Conservation (phyloP, 1,140 invertebrate genomes). For the Achroia grisella region DNA sequence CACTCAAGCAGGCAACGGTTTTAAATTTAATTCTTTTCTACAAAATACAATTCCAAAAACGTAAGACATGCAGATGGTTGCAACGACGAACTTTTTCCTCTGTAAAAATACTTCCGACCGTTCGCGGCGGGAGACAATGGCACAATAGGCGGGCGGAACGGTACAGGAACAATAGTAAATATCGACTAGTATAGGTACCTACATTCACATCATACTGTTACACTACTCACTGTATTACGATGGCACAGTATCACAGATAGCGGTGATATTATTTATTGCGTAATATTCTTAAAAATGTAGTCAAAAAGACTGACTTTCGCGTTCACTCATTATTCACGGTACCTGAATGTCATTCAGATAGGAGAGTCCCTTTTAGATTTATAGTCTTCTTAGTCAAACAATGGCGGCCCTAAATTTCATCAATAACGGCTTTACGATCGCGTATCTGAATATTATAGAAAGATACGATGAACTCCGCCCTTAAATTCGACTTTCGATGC, state of each 20-base stretch:
- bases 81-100: conserved; percentile 1
- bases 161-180: background rate
- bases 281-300: too few species aligned
- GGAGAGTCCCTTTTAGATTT: background rate
- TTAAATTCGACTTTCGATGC: conserved; percentile 1
- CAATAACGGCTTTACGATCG: conserved; percentile 4
- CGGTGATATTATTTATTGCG: too few species aligned
- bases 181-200: too few species aligned
- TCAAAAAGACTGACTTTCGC: background rate
- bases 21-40: too few species aligned
- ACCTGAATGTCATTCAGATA: background rate
- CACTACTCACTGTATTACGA: background rate
- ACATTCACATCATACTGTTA: too few species aligned
- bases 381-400: background rate
- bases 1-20: too few species aligned
- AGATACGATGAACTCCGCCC: background rate
- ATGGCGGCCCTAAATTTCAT: background rate
- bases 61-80: too few species aligned
- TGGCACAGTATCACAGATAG: background rate
- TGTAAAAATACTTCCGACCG: conserved; percentile 2
- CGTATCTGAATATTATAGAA: conserved; percentile 5
- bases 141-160: background rate
- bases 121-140: background rate
- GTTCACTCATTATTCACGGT: background rate
- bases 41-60: too few species aligned